Evolutionary conservation across 2,888 invertebrate genomes (phyloP).

Genomic region (Ormyrus pomaceus): DNA sequence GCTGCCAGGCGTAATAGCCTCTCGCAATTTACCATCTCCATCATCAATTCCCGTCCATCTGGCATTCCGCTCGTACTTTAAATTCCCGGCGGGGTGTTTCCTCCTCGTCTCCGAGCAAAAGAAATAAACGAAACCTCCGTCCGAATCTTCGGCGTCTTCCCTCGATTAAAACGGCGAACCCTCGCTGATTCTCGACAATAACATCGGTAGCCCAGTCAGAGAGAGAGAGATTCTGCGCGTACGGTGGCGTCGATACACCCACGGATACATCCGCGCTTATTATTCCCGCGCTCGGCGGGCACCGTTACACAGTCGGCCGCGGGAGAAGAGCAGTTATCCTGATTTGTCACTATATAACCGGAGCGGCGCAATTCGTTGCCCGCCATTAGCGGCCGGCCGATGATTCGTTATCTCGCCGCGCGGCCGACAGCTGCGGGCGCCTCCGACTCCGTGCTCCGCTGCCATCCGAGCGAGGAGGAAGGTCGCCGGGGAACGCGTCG

Average conservation of each 20-base stretch:
- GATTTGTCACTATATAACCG: conserved; percentile 57
- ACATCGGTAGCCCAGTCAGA: not conserved
- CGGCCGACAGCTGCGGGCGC: conserved; percentile 22
- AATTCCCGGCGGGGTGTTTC: too few relatives aligned
- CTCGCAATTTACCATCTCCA: too few relatives aligned
- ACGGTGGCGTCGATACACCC: not conserved
- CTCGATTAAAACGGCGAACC: too few relatives aligned
- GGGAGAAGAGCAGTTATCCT: conserved; percentile 52
- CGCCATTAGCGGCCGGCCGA: conserved; percentile 33
- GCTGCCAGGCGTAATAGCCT: not conserved
- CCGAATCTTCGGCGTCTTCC: too few relatives aligned
- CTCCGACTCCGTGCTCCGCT: too few relatives aligned
- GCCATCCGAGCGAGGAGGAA: not conserved
- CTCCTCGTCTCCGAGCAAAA: too few relatives aligned
- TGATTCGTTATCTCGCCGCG: conserved; percentile 50
- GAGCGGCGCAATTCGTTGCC: conserved; percentile 36
- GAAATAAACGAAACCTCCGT: too few relatives aligned
- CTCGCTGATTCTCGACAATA: too few relatives aligned
- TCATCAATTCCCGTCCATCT: too few relatives aligned
- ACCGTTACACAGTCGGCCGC: conserved; percentile 28
- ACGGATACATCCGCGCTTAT: conserved; percentile 31
- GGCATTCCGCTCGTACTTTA: too few relatives aligned
- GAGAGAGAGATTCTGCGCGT: not conserved
- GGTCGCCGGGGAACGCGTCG: not conserved
- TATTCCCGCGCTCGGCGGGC: conserved; percentile 47